Base-by-base conservation (phyloP, 2,888 invertebrate genomes). In the Thymelicus lineola region DNA sequence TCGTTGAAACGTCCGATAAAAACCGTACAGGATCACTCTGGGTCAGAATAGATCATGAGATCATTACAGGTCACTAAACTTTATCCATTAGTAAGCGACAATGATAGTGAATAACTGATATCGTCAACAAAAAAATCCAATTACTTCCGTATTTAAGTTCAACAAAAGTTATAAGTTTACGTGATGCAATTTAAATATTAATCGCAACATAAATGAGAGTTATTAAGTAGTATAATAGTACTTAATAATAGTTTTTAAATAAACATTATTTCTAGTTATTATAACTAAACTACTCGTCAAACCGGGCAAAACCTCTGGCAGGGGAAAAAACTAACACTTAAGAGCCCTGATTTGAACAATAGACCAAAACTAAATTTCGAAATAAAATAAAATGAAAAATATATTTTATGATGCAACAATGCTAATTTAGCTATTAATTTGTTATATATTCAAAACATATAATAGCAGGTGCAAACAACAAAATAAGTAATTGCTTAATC, bases 1-100 rank as follows among this genome's bases (percentile, higher is more conserved):
- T 73, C 72, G 73, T 73, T 76, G 74, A 77, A 77, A 75, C 72
- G 65, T 63, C 64, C 72, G 76, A 78, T 78, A 79, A 79, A 77
- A 77, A 75, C 73, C 74, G 70, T 76, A 73, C 75, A 75, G 72
- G 70, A 74, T 72, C 71, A 75, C 71, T 68, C 55, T 38, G 61
- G 68, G n/a, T n/a, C n/a, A n/a, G n/a, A n/a, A n/a, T n/a, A n/a
- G n/a, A 68, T 67, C 66, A 59, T 61, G 53, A 71, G 74, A 74
- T 73, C 74, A 72, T 72, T 72, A 72, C 70, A 66, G 53, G 71
- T 72, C 73, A 65, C 71, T 74, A 73, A 73, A 73, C 73, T 73
- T 72, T 45, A 42, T 65, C 42, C 48, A 50, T 48, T 36, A 15
- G 58, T 38, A n/a, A 59, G 67, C 61, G 61, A 67, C 53, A 61